Base-by-base conservation (phyloP, 2,113 vertebrate genomes). In the Neogale vison region DNA sequence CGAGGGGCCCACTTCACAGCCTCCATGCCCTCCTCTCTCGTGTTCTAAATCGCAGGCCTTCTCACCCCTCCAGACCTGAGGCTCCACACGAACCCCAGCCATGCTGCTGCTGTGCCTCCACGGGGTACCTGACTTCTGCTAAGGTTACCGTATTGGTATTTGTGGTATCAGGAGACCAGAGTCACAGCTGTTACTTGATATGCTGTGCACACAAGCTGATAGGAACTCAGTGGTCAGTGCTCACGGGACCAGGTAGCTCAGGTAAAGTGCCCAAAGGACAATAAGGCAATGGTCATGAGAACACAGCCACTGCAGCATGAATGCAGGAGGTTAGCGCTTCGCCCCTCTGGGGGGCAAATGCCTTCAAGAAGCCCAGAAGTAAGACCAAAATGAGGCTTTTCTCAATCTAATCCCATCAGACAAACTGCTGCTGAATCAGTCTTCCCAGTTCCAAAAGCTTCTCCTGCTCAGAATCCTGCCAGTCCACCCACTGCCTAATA, bases 321-420 rank as follows among this genome's bases (percentile, higher is more conserved):
- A 94, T 29, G 45, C 42, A 39, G 5, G 7, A 11, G n/a, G n/a
- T 4, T 23, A 6, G 65, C 20, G 4, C 59, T 18, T 29, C 1
- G 24, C 6, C 10, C 39, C 10, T 2, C 42, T 2, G 4, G 6
- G 6, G 47, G n/a, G 34, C 29, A 39, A n/a, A n/a, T 4, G 26
- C 52, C 34, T n/a, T 2, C 1, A 69, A 71, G 10, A n/a, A 57
- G 71, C 36, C 18, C 14, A 82, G 65, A 72, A 24, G 24, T 50
- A 67, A 97, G 21, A 65, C 17, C 29, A 39, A 52, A 65, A 24
- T 1, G 71, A 89, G 9, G 26, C 26, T 36, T 29, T 76, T 45
- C 65, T 85, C 67, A 47, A n/a, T 34, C 61, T 80, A 59, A 69
- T 20, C 45, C 63, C 52, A 67, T 10, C 29, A 6, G n/a, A 86